Percentiles rank a stretch among this genome's conserved stretches.
These are phyloP conservation scores for Stenurella melanura DNA, from an alignment of 2,888 invertebrate species.

Conservation along the genomic window DNA sequence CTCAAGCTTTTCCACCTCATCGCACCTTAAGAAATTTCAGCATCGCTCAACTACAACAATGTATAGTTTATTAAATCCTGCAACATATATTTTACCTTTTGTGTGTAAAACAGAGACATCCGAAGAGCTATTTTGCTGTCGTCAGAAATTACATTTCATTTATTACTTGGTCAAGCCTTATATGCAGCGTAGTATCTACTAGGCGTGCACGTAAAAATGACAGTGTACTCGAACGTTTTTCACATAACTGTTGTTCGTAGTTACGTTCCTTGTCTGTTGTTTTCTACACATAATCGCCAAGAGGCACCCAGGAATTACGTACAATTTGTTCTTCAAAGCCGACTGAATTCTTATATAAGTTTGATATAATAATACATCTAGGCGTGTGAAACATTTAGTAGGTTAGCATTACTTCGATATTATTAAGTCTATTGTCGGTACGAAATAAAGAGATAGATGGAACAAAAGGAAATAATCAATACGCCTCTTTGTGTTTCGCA, in stretches of 20 bases:
- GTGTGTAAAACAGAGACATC: too few species aligned
- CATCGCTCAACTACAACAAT: too few species aligned
- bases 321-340: constrained; percentile 40
- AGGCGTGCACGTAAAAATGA: constrained; percentile 12
- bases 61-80: too few species aligned
- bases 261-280: constrained; percentile 34
- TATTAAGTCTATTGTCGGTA: constrained; percentile 18
- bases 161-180: neutral
- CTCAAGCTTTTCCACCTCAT: too few species aligned
- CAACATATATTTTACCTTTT: too few species aligned
- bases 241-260: constrained; percentile 40
- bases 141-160: neutral
- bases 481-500: constrained; percentile 2
- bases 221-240: constrained; percentile 30
- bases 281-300: constrained; percentile 33
- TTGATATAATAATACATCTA: constrained; percentile 41
- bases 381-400: constrained; percentile 42
- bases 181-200: neutral
- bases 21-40: too few species aligned
- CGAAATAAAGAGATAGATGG: neutral
- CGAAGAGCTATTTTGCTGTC: too few species aligned
- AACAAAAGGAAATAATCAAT: constrained; percentile 5
- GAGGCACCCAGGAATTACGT: constrained; percentile 38
- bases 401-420: constrained; percentile 25
- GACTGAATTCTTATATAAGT: constrained; percentile 31